phyloP scores from a whole-genome alignment of 2,113 vertebrate genomes.

The Actinemys pallida region DNA sequence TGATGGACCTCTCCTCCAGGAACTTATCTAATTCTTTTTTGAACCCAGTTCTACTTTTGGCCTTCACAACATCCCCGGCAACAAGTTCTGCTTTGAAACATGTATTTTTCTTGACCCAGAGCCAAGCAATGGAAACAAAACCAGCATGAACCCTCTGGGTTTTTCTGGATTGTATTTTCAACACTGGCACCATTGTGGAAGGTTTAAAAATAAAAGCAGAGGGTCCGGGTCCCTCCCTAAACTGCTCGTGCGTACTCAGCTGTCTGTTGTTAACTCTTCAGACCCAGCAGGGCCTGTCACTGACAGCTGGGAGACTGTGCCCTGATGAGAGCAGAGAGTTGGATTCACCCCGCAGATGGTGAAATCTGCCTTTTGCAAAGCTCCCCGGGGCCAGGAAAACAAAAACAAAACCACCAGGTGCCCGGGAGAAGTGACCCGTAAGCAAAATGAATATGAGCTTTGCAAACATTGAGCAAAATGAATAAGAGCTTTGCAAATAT shows the following conservation, averaged over 20 bases:
- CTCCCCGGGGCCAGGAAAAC: not conserved
- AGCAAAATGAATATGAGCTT: not conserved
- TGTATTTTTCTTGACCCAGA: not conserved
- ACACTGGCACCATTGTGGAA: not conserved
- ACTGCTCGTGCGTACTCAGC: too few species aligned
- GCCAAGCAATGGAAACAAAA: not conserved
- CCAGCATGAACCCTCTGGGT: not conserved
- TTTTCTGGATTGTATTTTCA: not conserved
- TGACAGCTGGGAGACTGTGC: not conserved
- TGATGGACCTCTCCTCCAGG: not conserved
- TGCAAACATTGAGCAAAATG: not conserved
- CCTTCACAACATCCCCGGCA: not conserved
- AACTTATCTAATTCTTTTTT: not conserved
- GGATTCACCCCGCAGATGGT: not conserved
- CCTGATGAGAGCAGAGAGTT: not conserved
- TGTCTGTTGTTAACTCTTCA: not conserved
- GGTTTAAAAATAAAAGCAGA: not conserved
- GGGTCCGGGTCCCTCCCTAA: not conserved
- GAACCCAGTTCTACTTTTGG: not conserved
- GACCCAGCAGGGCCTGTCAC: not conserved
- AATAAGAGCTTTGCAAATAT: not conserved
- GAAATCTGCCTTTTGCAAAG: not conserved
- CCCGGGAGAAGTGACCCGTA: too few species aligned
- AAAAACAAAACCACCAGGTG: not conserved
- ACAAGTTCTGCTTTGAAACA: not conserved